Base-by-base conservation (phyloP, 2,888 invertebrate genomes). In the Acleris literana region DNA sequence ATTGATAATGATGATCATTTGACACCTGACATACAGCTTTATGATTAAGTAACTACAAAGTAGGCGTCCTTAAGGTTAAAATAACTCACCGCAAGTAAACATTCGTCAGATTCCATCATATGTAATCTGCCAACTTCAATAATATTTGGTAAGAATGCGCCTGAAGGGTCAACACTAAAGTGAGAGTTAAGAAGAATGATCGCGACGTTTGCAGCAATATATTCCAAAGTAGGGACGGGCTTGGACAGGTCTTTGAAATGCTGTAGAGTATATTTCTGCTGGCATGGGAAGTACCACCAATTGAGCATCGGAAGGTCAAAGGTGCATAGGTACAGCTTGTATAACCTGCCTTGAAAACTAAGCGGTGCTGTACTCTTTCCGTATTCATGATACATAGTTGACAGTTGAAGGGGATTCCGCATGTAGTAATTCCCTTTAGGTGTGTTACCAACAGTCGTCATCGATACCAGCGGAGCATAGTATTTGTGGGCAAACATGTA, bases 121-220 rank as follows among this genome's bases (percentile, higher is more conserved):
- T 66, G 61, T n/a, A 66, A 82, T 6, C 92, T 90, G 17, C 86
- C 90, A 57, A 92, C 83, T 74, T 88, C 86, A 11, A 88, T 78
- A 71, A 90, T 81, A 65, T 85, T 86, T 1, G 90, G 90, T 7
- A 86, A 79, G 9, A 80, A 70, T 1, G 88, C 84, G 29, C 78
- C 73, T 2, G 84, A 74, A 43, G 75, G 73, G 51, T 77, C 79
- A 43, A 82, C 70, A 67, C 82, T 83, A 43, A 75, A 79, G 71
- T 91, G 87, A 49, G 79, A 80, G 74, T 89, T 86, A 29, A 85
- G 69, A 43, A 88, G 74, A 22, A 83, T 69, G 52, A 84, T 56
- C n/a, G 79, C 76, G 16, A 76, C 76, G 61, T 81, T 76, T 60
- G 71, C 71, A 64, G 74, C 70, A 63, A 76, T 65, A 51, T 78